Percentiles rank a stretch among this genome's conserved stretches.
These are phyloP conservation scores for Meandrina meandrites DNA, from an alignment of 92 coral and sea anemone genomes.

Conservation along the genomic window DNA sequence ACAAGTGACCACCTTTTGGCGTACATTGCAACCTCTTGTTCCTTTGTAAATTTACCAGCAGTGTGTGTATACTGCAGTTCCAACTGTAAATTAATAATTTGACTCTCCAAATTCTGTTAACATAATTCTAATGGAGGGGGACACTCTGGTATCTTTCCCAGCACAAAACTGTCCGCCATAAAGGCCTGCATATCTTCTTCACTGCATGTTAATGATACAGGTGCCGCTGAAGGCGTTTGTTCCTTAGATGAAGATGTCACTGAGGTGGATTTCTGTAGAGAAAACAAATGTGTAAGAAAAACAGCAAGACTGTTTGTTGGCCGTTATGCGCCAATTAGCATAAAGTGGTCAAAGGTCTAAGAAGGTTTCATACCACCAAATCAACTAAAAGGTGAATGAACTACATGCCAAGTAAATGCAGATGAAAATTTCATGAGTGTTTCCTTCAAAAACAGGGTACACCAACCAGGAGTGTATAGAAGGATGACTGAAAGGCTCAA, in stretches of 20 bases:
- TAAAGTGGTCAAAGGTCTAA: too few species aligned
- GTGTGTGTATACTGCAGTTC: not conserved
- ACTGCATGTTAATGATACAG: conserved; percentile 47
- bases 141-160: conserved; percentile 93
- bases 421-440: too few species aligned
- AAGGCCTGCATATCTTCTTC: conserved; percentile 89
- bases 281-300: not conserved
- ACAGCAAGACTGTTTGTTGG: too few species aligned
- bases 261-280: conserved; percentile 12
- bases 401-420: not conserved
- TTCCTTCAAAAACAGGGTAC: too few species aligned
- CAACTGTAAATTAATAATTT: not conserved
- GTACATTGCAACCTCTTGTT: too few species aligned
- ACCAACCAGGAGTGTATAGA: too few species aligned
- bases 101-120: not conserved
- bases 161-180: conserved; percentile 81
- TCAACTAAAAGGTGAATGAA: not conserved
- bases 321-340: too few species aligned
- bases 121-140: conserved; percentile 93
- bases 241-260: not conserved
- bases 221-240: not conserved
- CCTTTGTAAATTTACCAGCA: too few species aligned
- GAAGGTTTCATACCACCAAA: not conserved
- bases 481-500: too few species aligned
- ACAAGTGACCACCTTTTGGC: too few species aligned